Evolutionary conservation across 2,113 vertebrate genomes (phyloP).

Genomic region (Enhydra lutris): DNA sequence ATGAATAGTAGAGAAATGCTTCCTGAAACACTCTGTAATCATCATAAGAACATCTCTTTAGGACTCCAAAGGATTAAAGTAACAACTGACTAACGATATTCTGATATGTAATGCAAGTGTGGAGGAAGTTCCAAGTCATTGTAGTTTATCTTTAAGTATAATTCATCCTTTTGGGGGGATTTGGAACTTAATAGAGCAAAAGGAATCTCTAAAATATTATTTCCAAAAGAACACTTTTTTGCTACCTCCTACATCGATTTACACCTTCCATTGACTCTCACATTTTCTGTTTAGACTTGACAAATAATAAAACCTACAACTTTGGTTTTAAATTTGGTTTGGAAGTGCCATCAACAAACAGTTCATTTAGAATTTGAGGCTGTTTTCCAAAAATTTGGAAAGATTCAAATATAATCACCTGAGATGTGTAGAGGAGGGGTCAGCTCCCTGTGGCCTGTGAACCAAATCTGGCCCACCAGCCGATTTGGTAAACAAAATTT

Average conservation of each 20-base stretch:
- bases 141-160: neutral
- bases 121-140: neutral
- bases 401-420: neutral
- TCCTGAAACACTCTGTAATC: neutral
- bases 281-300: neutral
- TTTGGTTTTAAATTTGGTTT: slow-evolving; percentile 33
- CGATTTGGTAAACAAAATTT: neutral
- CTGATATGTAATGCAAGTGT: neutral
- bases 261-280: neutral
- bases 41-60: neutral
- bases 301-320: neutral
- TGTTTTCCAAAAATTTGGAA: neutral
- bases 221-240: neutral
- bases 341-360: neutral
- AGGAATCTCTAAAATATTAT: neutral
- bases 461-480: neutral
- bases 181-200: neutral
- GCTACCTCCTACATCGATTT: neutral
- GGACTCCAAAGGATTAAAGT: neutral
- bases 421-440: neutral
- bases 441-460: neutral
- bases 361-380: neutral
- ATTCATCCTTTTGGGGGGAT: neutral
- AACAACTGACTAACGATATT: neutral
- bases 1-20: neutral